Evolutionary conservation across 2,113 vertebrate species (phyloP).

Genomic region (Natator depressus): DNA sequence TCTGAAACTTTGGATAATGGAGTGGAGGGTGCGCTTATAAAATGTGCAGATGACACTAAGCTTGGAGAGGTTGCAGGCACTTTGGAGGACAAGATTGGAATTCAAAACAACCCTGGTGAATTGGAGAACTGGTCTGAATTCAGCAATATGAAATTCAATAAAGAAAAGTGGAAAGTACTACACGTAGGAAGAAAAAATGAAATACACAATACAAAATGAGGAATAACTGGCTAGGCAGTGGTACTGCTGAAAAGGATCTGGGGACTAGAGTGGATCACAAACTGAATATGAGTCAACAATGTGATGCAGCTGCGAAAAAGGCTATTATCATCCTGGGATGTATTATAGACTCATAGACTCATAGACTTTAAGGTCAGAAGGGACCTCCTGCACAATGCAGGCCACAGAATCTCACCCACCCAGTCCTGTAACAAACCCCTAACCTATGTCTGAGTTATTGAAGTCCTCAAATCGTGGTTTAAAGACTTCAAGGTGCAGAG

Average conservation of each 20-base stretch:
- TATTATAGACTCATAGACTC: background rate
- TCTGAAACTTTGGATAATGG: background rate
- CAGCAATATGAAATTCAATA: background rate
- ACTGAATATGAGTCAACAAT: background rate
- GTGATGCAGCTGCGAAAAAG: background rate
- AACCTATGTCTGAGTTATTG: too few species aligned
- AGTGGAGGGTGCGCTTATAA: background rate
- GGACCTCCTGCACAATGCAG: too few species aligned
- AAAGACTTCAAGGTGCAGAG: too few species aligned
- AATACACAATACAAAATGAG: background rate
- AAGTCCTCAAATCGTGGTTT: too few species aligned
- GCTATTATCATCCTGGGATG: background rate
- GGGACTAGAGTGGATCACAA: background rate
- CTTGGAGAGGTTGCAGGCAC: background rate
- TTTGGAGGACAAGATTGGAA: background rate
- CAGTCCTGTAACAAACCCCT: too few species aligned
- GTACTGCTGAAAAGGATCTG: background rate
- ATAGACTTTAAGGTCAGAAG: too few species aligned
- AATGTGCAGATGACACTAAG: background rate
- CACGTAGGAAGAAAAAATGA: background rate
- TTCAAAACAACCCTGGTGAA: background rate
- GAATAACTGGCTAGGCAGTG: background rate
- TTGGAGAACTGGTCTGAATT: background rate
- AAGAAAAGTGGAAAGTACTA: background rate
- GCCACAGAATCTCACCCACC: too few species aligned